Conservation (phyloP, 2,888 invertebrate genomes). For the Parnassius glacialis region DNA sequence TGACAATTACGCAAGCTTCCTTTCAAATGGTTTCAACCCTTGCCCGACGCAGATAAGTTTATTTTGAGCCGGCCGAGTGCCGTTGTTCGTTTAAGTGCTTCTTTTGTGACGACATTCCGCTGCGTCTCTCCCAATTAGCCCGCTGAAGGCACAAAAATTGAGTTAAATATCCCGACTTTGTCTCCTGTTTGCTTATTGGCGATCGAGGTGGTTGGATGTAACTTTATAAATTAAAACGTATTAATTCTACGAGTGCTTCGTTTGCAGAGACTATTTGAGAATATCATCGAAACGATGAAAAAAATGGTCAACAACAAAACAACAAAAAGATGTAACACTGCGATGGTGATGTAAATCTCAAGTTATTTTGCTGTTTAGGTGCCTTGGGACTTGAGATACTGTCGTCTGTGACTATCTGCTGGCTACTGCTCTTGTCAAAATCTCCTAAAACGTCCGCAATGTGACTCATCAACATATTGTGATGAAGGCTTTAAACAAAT, state of each 20-base stretch:
- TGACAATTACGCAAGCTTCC: constrained; percentile 66
- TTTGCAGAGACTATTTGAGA: constrained; percentile 28
- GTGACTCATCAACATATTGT: too few species aligned
- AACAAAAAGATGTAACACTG: too few species aligned
- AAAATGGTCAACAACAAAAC: too few species aligned
- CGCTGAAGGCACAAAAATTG: constrained; percentile 78
- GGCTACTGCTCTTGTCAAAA: too few species aligned
- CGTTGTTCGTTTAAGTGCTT: constrained; percentile 75
- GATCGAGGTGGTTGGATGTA: constrained; percentile 60
- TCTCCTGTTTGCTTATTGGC: constrained; percentile 71
- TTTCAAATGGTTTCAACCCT: constrained; percentile 76
- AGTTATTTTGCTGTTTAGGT: too few species aligned
- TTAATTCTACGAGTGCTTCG: constrained; percentile 44
- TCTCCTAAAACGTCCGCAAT: too few species aligned
- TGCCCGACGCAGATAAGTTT: constrained; percentile 77
- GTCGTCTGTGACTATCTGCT: too few species aligned
- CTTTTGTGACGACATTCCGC: constrained; percentile 77
- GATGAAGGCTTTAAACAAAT: too few species aligned
- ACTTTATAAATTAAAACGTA: constrained; percentile 65
- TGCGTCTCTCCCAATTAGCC: constrained; percentile 73
- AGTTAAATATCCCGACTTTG: constrained; percentile 77
- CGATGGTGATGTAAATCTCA: too few species aligned
- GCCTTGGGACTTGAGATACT: too few species aligned
- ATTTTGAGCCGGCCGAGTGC: constrained; percentile 77
- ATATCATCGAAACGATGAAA: too few species aligned